A percentile compares a stretch with the other conserved stretches of the same genome.
Evolutionary conservation across 92 coral and sea anemone genomes (phyloP).

Genomic region (Bergia sp.): DNA sequence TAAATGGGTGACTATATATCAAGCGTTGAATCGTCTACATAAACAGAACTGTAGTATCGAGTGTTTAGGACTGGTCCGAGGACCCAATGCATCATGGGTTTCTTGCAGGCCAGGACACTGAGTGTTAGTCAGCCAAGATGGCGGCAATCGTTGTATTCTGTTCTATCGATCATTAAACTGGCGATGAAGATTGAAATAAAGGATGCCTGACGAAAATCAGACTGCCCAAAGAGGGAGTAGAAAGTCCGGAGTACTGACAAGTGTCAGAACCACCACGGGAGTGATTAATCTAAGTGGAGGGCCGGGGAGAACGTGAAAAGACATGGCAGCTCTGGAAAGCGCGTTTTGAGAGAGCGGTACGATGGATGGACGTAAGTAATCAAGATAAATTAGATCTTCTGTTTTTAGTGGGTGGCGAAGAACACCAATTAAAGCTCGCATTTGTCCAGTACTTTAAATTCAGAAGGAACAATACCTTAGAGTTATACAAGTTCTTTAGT

Average conservation of each 20-base stretch:
- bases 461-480: conserved; percentile 38
- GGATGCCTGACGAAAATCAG: conserved; percentile 23
- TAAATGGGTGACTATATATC: too few species aligned
- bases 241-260: conserved; percentile 40
- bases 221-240: conserved; percentile 25
- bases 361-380: too few species aligned
- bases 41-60: not conserved
- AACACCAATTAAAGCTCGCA: conserved; percentile 44
- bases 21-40: too few species aligned
- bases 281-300: conserved; percentile 45
- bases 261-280: conserved; percentile 34
- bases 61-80: conserved; percentile 4
- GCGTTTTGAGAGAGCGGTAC: conserved; percentile 40
- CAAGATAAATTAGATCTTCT: conserved; percentile 50
- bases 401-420: conserved; percentile 48
- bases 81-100: too few species aligned
- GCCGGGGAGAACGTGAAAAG: conserved; percentile 49
- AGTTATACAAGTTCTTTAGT: conserved; percentile 46
- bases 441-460: conserved; percentile 36
- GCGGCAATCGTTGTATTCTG: not conserved
- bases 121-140: not conserved
- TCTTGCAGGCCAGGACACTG: not conserved
- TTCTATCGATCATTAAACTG: not conserved
- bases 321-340: conserved; percentile 49
- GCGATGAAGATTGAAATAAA: conserved; percentile 22